Conservation (phyloP, 2,888 invertebrate genomes). For the Agriopis leucophaearia region DNA sequence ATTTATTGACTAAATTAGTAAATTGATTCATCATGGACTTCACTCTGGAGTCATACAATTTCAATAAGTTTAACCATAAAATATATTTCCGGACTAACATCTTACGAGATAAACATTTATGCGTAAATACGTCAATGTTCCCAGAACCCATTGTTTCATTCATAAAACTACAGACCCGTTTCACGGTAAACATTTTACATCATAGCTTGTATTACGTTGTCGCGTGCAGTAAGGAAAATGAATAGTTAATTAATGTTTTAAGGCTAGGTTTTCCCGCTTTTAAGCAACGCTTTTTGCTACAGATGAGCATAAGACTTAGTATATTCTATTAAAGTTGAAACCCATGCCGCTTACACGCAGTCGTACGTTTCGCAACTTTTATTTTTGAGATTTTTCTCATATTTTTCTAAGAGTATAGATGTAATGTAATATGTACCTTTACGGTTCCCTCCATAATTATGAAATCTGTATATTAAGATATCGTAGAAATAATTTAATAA, state of each 20-base stretch:
- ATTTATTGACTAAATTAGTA: background rate
- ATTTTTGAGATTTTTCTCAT: too few relatives aligned
- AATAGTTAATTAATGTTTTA: constrained; percentile 7
- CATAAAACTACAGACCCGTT: background rate
- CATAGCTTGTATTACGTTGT: constrained; percentile 11
- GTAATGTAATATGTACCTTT: too few relatives aligned
- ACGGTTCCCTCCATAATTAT: too few relatives aligned
- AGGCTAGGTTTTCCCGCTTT: too few relatives aligned
- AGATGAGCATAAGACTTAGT: too few relatives aligned
- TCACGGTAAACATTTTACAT: constrained; percentile 10
- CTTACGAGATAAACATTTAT: constrained; percentile 3
- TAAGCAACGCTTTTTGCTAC: too few relatives aligned
- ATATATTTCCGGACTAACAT: constrained; percentile 4
- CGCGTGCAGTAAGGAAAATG: constrained; percentile 24
- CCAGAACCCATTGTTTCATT: constrained; percentile 10
- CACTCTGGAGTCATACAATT: constrained; percentile 4
- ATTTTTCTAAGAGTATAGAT: too few relatives aligned
- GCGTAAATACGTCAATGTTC: constrained; percentile 9
- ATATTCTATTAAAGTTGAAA: too few relatives aligned
- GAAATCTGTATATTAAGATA: too few relatives aligned
- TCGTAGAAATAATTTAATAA: too few relatives aligned
- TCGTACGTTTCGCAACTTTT: too few relatives aligned
- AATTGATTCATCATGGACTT: background rate
- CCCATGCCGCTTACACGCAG: too few relatives aligned
- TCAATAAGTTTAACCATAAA: background rate